A percentile compares a stretch with the other conserved stretches of the same genome.
Conservation (phyloP, 2,888 invertebrate species). For the Thereva nobilitata region DNA sequence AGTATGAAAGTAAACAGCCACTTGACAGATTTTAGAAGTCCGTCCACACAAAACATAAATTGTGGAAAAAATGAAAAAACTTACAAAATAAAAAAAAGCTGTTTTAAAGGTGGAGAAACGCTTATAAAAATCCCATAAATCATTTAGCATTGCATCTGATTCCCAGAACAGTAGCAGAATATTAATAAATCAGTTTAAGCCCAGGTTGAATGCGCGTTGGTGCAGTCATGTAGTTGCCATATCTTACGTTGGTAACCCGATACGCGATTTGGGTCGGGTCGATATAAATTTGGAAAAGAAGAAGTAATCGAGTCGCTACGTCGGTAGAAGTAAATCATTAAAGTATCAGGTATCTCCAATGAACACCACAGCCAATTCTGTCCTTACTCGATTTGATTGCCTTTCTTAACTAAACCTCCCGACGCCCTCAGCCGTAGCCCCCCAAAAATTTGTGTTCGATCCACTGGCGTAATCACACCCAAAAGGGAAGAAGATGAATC, state of each 20-base stretch:
- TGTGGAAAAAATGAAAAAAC: too few species aligned
- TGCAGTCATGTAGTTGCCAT: too few species aligned
- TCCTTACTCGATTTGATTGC: not conserved
- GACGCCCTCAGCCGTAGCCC: too few species aligned
- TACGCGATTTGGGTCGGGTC: conserved; percentile 9
- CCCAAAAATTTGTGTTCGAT: too few species aligned
- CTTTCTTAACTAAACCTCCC: not conserved
- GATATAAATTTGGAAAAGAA: conserved; percentile 28
- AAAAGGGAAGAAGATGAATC: conserved; percentile 4
- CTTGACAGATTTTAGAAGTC: too few species aligned
- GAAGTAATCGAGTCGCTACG: conserved; percentile 23
- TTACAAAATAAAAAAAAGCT: too few species aligned
- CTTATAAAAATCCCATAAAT: too few species aligned
- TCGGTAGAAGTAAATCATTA: conserved; percentile 17
- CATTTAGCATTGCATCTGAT: not conserved
- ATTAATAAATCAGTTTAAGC: conserved; percentile 18
- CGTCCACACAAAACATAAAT: too few species aligned
- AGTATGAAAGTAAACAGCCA: too few species aligned
- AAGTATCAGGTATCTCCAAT: conserved; percentile 10
- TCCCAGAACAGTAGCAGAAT: conserved; percentile 2
- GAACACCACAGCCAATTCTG: too few species aligned
- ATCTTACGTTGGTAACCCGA: not conserved
- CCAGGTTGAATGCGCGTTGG: not conserved
- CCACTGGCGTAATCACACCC: not conserved
- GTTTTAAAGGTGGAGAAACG: too few species aligned